A percentile compares a stretch with the other conserved stretches of the same genome.
Evolutionary conservation across 1,140 invertebrate genomes (phyloP).

Genomic region (Melitaea cinxia): DNA sequence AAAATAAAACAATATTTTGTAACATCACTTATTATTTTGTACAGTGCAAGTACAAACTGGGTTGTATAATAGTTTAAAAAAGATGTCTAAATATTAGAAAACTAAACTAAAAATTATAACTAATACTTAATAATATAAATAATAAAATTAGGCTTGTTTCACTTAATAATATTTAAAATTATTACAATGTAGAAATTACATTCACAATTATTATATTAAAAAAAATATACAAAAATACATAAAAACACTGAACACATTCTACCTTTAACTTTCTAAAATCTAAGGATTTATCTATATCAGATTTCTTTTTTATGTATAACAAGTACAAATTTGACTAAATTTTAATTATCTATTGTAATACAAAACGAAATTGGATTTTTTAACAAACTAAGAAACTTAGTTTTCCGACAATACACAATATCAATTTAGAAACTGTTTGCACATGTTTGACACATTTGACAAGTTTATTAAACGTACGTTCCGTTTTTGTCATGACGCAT

Average conservation of each 20-base stretch:
- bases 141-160: background rate
- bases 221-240: background rate
- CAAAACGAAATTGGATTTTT: background rate
- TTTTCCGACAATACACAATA: background rate
- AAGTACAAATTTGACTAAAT: too few species aligned
- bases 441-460: slow-evolving; percentile 12
- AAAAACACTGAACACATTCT: background rate
- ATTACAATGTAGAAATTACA: background rate
- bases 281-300: too few species aligned
- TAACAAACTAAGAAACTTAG: background rate
- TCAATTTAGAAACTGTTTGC: slow-evolving; percentile 13
- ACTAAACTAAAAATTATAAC: too few species aligned
- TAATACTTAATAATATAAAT: too few species aligned
- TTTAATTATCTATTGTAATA: background rate
- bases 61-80: too few species aligned
- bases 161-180: background rate
- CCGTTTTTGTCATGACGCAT: background rate
- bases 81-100: too few species aligned
- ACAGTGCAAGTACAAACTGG: too few species aligned
- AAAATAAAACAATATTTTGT: slow-evolving; percentile 47
- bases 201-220: background rate
- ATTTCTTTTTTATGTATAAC: too few species aligned
- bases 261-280: background rate
- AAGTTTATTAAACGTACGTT: slow-evolving; percentile 3
- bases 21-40: slow-evolving; percentile 8